phyloP scores from a whole-genome alignment of 30 jellyfish, hydroid and myxozoan species.

The Hydractinia symbiolongicarpus region DNA sequence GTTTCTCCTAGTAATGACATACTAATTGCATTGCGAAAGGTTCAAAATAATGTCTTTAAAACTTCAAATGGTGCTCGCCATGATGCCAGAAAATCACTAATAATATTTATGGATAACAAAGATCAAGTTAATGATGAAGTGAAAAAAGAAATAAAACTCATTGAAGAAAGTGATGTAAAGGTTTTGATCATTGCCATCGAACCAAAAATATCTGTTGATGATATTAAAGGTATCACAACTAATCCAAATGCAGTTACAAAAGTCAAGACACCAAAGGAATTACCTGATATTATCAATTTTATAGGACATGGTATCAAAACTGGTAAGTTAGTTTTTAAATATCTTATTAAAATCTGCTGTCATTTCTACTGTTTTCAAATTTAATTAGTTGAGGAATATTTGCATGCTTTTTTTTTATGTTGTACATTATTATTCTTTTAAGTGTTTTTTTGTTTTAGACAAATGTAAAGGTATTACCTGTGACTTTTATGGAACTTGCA shows the following conservation, averaged over 20 bases:
- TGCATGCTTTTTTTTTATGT: no score
- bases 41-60: constrained; percentile 17
- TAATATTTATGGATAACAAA: constrained; percentile 39
- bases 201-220: neutral
- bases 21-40: neutral
- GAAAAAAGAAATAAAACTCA: neutral
- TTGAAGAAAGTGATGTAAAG: neutral
- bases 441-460: constrained; percentile 10
- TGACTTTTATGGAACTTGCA: constrained; percentile 35
- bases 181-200: neutral
- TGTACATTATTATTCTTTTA: no score
- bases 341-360: no score
- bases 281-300: no score
- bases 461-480: constrained; percentile 37
- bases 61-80: constrained; percentile 45
- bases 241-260: neutral
- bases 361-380: neutral
- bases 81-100: constrained; percentile 38
- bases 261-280: neutral
- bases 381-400: neutral
- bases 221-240: neutral
- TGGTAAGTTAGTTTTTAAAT: no score
- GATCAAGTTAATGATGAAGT: neutral
- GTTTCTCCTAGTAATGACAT: neutral
- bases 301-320: no score